These are phyloP conservation scores for Magallana angulata DNA, from an alignment of 1,140 invertebrate species.

Conservation along the genomic window DNA sequence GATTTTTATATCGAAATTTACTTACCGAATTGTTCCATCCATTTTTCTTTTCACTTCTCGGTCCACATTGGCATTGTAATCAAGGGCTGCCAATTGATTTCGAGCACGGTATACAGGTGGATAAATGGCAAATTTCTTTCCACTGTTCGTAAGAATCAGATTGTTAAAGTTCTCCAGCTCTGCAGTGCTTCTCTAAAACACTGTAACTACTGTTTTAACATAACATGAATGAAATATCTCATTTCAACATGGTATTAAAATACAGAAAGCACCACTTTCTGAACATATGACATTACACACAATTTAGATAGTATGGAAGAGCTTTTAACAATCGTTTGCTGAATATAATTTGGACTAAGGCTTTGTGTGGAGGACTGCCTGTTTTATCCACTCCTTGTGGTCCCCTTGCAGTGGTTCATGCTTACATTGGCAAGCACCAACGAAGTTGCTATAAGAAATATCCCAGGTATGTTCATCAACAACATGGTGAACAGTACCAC, in stretches of 20 bases:
- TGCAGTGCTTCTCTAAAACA: conserved; percentile 41
- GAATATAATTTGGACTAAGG: conserved; percentile 29
- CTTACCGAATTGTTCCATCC: conserved; percentile 48
- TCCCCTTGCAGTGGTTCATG: neutral
- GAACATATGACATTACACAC: neutral
- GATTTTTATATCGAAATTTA: neutral
- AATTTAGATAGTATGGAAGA: conserved; percentile 42
- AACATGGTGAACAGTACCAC: neutral
- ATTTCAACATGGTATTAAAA: neutral
- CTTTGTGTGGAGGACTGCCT: neutral
- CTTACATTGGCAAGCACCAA: neutral
- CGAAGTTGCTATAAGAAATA: neutral
- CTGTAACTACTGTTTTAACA: neutral
- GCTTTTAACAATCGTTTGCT: conserved; percentile 46
- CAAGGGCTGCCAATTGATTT: conserved; percentile 43
- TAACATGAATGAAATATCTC: neutral
- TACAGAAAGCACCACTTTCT: neutral
- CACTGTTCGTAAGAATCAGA: conserved; percentile 37
- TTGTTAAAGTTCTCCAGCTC: conserved; percentile 48
- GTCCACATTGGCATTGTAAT: conserved; percentile 41
- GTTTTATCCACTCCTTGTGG: neutral
- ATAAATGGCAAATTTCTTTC: conserved; percentile 12
- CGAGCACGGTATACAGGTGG: conserved; percentile 26
- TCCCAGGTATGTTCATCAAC: neutral
- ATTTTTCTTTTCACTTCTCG: conserved; percentile 36